Base-by-base conservation (phyloP, 37 sponge, comb jelly and placozoan species). In the Cliona cf. orientalis region DNA sequence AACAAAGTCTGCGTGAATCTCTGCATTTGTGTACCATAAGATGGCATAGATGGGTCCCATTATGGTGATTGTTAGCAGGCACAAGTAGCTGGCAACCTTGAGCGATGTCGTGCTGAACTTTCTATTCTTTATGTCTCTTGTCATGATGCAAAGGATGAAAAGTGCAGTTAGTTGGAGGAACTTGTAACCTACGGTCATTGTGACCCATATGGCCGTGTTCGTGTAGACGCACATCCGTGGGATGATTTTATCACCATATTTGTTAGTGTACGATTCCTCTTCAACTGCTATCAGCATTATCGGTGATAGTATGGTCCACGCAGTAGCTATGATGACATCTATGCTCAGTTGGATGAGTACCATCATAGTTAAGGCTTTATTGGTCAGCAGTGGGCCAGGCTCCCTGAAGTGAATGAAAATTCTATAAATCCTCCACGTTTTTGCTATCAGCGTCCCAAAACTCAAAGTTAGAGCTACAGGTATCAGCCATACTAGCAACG, bases 381-480 rank as follows among this genome's bases (percentile, higher is more conserved):
- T 34, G 6, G 66, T 29, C n/a, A 80, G 17, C 22, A 80, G 40
- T 5, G 22, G 34, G 5, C 80, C 58, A 2, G 80, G 80, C 23
- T 80, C 69, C 7, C 12, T 31, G 46, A 40, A 69, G 32, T 69
- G 60, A 23, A 55, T 29, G 46, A 80, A 80, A 12, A 80, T 80
- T 22, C 70, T 38, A 40, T 80, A 80, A 0, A 80, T 23, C 42
- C 80, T 80, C 80, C 80, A 80, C 1, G 58, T 69, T 33, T 33
- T 49, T 57, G 70, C 80, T 23, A 14, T 33, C 23, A 80, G 12
- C 0, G 80, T 38, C 11, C 70, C 61, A 59, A 60, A 56, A 17
- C 58, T 59, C 19, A 58, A 34, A 55, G 61, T 75, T 2, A 34
- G 23, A 23, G 61, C 62, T n/a, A 61, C 23, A 11, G 69, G 41